A percentile compares a stretch with the other conserved stretches of the same genome.
phyloP scores from a whole-genome alignment of 2,797 vertebrate species.

The Limosa lapponica region DNA sequence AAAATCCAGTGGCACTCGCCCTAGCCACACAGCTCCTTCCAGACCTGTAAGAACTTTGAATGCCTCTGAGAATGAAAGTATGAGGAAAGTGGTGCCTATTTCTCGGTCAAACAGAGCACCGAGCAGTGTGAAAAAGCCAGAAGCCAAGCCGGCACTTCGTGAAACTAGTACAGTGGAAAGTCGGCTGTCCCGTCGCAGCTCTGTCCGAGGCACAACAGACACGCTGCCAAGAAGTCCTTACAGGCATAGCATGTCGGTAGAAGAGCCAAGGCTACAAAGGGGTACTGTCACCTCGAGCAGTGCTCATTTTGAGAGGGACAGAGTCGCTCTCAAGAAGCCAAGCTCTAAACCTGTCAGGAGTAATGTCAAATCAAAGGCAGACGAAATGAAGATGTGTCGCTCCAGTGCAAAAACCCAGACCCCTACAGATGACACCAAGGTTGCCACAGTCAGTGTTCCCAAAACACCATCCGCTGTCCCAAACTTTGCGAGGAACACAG shows the following conservation, averaged over 20 bases:
- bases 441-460: conserved; percentile 48
- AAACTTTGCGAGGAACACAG: conserved; percentile 91
- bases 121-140: conserved; percentile 75
- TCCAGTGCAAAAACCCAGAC: conserved; percentile 60
- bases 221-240: conserved; percentile 77
- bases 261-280: conserved; percentile 83
- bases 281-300: conserved; percentile 65
- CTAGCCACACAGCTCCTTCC: conserved; percentile 30
- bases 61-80: conserved; percentile 85
- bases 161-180: conserved; percentile 69
- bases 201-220: conserved; percentile 82
- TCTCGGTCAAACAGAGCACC: conserved; percentile 79
- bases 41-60: conserved; percentile 83
- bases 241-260: conserved; percentile 83
- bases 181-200: conserved; percentile 80
- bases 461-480: conserved; percentile 79
- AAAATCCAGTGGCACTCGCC: conserved; percentile 55
- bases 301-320: conserved; percentile 81
- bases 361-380: conserved; percentile 80
- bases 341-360: conserved; percentile 88
- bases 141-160: conserved; percentile 64
- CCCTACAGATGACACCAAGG: conserved; percentile 72
- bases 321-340: conserved; percentile 85
- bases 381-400: conserved; percentile 91
- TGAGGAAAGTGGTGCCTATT: conserved; percentile 94